Base-by-base conservation (phyloP, 1,140 invertebrate genomes). In the Archegozetes longisetosus region DNA sequence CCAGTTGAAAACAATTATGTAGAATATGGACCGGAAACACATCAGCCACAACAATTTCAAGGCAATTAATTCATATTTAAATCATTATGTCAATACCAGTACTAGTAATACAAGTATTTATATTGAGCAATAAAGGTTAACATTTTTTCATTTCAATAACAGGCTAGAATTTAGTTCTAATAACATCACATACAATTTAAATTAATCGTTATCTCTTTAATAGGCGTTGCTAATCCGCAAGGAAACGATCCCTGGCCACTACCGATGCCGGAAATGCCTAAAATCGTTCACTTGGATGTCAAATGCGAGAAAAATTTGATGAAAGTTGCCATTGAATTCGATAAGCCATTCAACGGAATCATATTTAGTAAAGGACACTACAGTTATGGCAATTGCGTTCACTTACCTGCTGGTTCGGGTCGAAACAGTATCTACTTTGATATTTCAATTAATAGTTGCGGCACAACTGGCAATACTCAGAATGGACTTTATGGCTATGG, bases 381-480 rank as follows among this genome's bases (percentile, higher is more conserved):
- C 73, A 89, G 85, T 65, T 86, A 91, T 68, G 78, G 83, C 1
- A 84, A 87, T 67, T 94, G 89, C 71, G 86, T 93, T 28, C 88
- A 94, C 67, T 69, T 93, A 46, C 86, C 88, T 66, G 85, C 88
- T 0, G 87, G 86, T 2, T 87, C 86, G 0, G 89, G 88, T 6
- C 84, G 88, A 64, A 73, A 89, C 6, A 88, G 84, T 68, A 87
- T 87, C 32, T 89, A 86, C 0, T 93, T 92, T 66, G 88, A 92
- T 72, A 89, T 93, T 63, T 88, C 86, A 73, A 76, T 91, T 26
- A 89, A 90, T 66, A 85, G 84, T 60, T 93, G 88, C 69, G 88
- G 88, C 26, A 92, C 89, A 82, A 84, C 84, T 23, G 88, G 88
- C 1, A 64, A 64, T 26, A 61, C 55, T 23, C 59, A 65, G 22